Conservation (phyloP, 2,888 invertebrate species). For the Drosophila demipolita region DNA sequence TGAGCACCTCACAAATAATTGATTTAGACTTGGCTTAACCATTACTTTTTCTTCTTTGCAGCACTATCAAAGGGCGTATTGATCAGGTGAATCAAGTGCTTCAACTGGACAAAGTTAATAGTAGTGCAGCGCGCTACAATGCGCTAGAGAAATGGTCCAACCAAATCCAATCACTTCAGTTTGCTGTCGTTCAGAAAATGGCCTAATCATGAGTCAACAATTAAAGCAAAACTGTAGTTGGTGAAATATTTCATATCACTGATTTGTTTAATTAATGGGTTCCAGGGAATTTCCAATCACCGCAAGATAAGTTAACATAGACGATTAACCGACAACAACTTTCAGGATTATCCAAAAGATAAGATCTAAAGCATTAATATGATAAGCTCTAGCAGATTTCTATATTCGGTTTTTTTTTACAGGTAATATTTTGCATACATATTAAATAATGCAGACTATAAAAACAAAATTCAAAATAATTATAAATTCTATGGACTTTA, state of each 20-base stretch:
- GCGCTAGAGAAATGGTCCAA: constrained; percentile 98
- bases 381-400: constrained; percentile 6
- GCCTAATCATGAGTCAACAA: constrained; percentile 86
- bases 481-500: background rate
- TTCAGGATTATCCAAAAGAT: background rate
- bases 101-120: constrained; percentile 92
- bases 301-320: background rate
- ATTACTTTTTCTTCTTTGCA: constrained; percentile 74
- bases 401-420: background rate
- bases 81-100: constrained; percentile 98
- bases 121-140: constrained; percentile 94
- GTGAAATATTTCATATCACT: constrained; percentile 12
- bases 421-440: background rate
- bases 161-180: constrained; percentile 94
- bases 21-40: background rate
- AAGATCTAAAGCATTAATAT: constrained; percentile 4
- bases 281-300: background rate
- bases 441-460: background rate
- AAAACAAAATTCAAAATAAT: background rate
- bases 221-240: constrained; percentile 25
- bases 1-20: constrained; percentile 85
- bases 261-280: background rate
- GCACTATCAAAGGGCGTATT: constrained; percentile 94
- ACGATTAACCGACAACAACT: background rate
- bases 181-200: constrained; percentile 97